Conservation (phyloP, 2,888 invertebrate genomes). For the Tipula confusa region DNA sequence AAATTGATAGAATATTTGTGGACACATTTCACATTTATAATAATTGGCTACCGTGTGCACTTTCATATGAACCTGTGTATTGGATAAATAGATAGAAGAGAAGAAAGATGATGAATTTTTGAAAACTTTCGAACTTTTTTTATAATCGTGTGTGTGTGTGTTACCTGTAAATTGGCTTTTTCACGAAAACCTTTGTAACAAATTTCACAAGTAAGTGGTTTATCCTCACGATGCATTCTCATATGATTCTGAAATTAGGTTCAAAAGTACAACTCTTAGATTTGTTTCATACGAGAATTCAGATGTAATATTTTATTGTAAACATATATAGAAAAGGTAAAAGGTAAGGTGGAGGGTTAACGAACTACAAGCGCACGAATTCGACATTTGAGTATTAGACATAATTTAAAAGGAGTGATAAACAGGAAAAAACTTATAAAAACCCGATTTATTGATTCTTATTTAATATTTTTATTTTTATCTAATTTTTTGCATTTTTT, state of each 20-base stretch:
- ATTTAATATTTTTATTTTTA: conserved; percentile 12
- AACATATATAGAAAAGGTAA: not conserved
- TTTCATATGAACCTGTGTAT: conserved; percentile 44
- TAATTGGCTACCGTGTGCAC: conserved; percentile 85
- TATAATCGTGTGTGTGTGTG: not conserved
- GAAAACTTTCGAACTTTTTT: not conserved
- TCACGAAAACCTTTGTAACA: conserved; percentile 78
- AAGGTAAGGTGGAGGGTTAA: not conserved
- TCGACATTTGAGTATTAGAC: not conserved
- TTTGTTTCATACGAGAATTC: not conserved
- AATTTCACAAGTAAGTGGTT: conserved; percentile 75
- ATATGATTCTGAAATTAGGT: conserved; percentile 52
- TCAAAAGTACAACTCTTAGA: not conserved
- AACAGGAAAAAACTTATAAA: not conserved
- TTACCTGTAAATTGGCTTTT: conserved; percentile 48
- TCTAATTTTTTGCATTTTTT: conserved; percentile 12
- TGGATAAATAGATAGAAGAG: not conserved
- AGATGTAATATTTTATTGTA: not conserved
- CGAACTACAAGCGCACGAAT: not conserved
- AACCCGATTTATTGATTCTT: not conserved
- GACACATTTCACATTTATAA: conserved; percentile 80
- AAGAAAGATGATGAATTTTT: conserved; percentile 4
- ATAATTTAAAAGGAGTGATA: not conserved
- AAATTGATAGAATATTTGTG: conserved; percentile 51
- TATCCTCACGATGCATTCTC: conserved; percentile 77